These are phyloP conservation scores for Phataginus tricuspis DNA, from an alignment of 2,797 vertebrate genomes.

Conservation along the genomic window DNA sequence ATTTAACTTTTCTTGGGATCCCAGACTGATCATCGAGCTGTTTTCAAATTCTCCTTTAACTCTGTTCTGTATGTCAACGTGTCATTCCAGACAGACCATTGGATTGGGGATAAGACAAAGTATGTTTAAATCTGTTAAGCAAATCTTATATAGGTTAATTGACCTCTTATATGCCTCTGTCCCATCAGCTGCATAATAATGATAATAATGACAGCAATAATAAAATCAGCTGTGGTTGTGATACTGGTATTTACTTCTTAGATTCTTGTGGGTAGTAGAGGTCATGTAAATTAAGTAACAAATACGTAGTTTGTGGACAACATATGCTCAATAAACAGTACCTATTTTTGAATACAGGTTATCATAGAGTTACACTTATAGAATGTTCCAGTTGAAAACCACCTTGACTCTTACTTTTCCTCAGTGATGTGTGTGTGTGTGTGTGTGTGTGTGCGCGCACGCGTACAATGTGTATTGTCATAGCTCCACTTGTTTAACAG, in stretches of 20 bases:
- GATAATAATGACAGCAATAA: not conserved
- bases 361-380: not conserved
- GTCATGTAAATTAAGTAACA: not conserved
- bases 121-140: not conserved
- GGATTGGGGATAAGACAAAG: not conserved
- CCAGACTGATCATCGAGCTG: not conserved
- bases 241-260: not conserved
- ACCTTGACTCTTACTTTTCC: not conserved
- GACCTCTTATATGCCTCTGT: not conserved
- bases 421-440: not conserved
- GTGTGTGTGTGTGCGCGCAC: not conserved
- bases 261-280: not conserved
- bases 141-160: not conserved
- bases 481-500: not conserved
- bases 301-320: not conserved
- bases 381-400: not conserved
- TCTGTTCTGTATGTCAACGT: not conserved
- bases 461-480: not conserved
- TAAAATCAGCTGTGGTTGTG: too few species aligned
- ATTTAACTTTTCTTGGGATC: not conserved
- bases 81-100: not conserved
- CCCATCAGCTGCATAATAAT: not conserved
- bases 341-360: not conserved
- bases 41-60: conserved; percentile 2
- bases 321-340: not conserved